Base-by-base conservation (phyloP, 2,113 vertebrate genomes). In the Vanacampus margaritifer region DNA sequence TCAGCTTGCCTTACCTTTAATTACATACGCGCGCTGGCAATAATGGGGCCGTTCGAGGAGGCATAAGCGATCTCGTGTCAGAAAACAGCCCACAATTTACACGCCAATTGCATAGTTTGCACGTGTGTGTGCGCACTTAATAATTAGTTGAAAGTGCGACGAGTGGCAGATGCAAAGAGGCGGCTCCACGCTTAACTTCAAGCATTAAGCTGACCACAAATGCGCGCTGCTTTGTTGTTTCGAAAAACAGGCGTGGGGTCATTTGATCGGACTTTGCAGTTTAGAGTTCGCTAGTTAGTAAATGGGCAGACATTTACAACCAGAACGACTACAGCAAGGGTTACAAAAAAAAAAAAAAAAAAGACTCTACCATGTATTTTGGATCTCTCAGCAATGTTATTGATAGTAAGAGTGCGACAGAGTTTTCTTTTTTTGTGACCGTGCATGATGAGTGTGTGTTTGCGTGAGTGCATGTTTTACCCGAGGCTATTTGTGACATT, bases 1-100 rank as follows among this genome's bases (percentile, higher is more conserved):
- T 35, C 70, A 50, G 74, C 65, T 85, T 73, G 24, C 59, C 57
- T 84, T 80, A 85, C 80, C 81, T 86, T 76, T 88, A 87, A 89
- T 89, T 83, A 86, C 73, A 82, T 71, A 36, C 50, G 12, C 69
- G 50, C 78, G 71, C 58, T 26, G 36, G 62, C 71, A 71, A 64
- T 86, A 85, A 87, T 83, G 83, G 82, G 46, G 68, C 76, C 57
- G 74, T 58, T 78, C 36, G 61, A 43, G 63, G 75, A 46, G 68
- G 84, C 78, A 67, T 75, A 76, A n/a, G 79, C 48, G 69, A 73
- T 81, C 84, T 80, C 75, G 68, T 84, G 81, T 83, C 74, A 75
- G 75, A 70, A 64, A 68, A 79, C 64, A 64, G 69, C 73, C 78
- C 68, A 68, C 78, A 83, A 88, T 86, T 88, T 86, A 74, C 62